Percentiles rank a stretch among this genome's conserved stretches.
These are phyloP conservation scores for Noctuana brunneofusca DNA, from an alignment of 2,888 invertebrate species.

Conservation along the genomic window DNA sequence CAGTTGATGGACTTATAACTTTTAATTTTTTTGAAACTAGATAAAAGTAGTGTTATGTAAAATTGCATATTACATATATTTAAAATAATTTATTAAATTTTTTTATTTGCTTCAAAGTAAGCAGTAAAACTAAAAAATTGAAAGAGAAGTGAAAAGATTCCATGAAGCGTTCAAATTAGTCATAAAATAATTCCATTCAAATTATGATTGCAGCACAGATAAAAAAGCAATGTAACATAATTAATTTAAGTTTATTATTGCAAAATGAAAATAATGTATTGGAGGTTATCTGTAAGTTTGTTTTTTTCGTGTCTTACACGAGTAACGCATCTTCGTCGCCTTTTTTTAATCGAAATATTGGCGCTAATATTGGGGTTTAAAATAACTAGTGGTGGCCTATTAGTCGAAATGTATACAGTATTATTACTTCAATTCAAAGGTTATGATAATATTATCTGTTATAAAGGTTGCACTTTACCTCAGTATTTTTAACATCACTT, in stretches of 20 bases:
- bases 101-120: not conserved
- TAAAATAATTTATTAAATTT: not conserved
- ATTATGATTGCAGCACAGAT: constrained; percentile 32
- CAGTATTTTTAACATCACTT: too few species aligned
- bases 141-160: not conserved
- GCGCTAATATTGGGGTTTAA: too few species aligned
- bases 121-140: not conserved
- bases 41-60: not conserved
- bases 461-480: too few species aligned
- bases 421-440: too few species aligned
- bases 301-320: too few species aligned
- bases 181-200: not conserved
- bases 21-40: not conserved
- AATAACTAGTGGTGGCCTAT: too few species aligned
- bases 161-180: constrained; percentile 5
- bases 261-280: not conserved
- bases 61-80: not conserved
- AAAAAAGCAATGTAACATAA: too few species aligned
- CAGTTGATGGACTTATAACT: constrained; percentile 13
- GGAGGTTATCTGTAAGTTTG: not conserved
- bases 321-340: too few species aligned
- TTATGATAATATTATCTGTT: too few species aligned
- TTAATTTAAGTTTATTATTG: too few species aligned
- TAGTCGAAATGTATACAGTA: too few species aligned
- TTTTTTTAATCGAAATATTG: too few species aligned